A percentile compares a stretch with the other conserved stretches of the same genome.
Evolutionary conservation across 2,888 invertebrate species (phyloP).

Genomic region (Heliconius hortense): DNA sequence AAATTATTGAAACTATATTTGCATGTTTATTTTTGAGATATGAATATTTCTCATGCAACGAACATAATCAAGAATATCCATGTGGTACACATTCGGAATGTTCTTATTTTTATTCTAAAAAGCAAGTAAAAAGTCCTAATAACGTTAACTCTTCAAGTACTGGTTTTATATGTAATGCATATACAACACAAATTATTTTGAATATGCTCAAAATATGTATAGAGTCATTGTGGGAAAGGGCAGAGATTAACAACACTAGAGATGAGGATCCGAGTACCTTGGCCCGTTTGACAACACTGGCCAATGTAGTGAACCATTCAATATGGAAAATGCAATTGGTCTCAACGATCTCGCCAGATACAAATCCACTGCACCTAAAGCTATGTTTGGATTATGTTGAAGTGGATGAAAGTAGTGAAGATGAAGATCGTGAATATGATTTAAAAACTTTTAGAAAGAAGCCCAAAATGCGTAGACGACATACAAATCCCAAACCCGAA

Average conservation of each 20-base stretch:
- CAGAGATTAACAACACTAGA: constrained; percentile 58
- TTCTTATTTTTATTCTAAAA: constrained; percentile 77
- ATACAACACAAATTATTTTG: constrained; percentile 82
- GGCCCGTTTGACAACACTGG: constrained; percentile 61
- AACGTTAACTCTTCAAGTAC: constrained; percentile 57
- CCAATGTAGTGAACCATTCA: constrained; percentile 84
- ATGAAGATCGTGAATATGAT: constrained; percentile 68
- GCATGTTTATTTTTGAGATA: constrained; percentile 85
- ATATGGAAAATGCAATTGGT: constrained; percentile 88
- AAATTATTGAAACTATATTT: constrained; percentile 88
- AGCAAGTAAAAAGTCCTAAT: constrained; percentile 58
- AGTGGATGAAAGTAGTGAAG: constrained; percentile 74
- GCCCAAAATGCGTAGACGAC: constrained; percentile 62
- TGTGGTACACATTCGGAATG: constrained; percentile 76
- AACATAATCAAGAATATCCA: constrained; percentile 71
- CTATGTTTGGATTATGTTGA: constrained; percentile 75
- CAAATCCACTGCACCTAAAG: constrained; percentile 68
- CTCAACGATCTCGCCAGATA: constrained; percentile 78
- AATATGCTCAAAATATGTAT: constrained; percentile 81
- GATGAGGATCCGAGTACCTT: constrained; percentile 55
- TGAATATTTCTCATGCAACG: constrained; percentile 82
- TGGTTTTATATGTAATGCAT: constrained; percentile 83
- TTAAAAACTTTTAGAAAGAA: constrained; percentile 65
- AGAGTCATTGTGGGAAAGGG: constrained; percentile 62
- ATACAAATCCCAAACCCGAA: constrained; percentile 66